Base-by-base conservation (phyloP, 2,113 vertebrate species). In the Nibea albiflora region DNA sequence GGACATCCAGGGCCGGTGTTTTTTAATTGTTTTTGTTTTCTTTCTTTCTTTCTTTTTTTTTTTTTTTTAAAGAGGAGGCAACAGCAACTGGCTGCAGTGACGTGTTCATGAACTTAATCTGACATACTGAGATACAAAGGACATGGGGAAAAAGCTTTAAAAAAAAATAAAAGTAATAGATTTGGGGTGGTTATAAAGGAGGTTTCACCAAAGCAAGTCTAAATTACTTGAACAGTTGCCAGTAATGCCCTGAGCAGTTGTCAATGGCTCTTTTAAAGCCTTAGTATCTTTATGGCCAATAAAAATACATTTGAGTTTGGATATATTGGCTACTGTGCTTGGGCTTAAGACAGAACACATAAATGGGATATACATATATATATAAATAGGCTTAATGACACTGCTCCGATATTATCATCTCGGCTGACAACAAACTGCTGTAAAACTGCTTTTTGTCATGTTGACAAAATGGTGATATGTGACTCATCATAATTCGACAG, bases 11-110 rank as follows among this genome's bases (percentile, higher is more conserved):
- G 73, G 35, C 39, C 65, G 65, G 80, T 47, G 78, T 56, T 53
- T 70, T 39, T 39, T 9, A 9, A 8, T 39, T 39, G 35, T 9
- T 39, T 39, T 39, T 39, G 8, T 39, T 39, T 39, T 9, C 0
- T 31, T 31, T 31, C 5, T 31, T 39, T 39, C 35, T 35, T 35
- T 31, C 28, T 35, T 39, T 35, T 35, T 35, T 68, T n/a, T n/a
- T n/a, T n/a, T n/a, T n/a, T n/a, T 82, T 90, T 74, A 62, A 84
- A 90, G 66, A 78, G 83, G 73, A 91, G 17, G 82, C 88, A 90
- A 92, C 78, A 83, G 78, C 76, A 73, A 80, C n/a, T 39, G 4
- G 1, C 60, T 49, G 16, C 2, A 44, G 66, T 5, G 14, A 65
- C 17, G 12, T 64, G 20, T 47, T 46, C 44, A 62, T 16, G 35